Evolutionary conservation across 2,888 invertebrate genomes (phyloP), one percentile per base, ranked within the genome.

Genomic region (Nebria salina): DNA sequence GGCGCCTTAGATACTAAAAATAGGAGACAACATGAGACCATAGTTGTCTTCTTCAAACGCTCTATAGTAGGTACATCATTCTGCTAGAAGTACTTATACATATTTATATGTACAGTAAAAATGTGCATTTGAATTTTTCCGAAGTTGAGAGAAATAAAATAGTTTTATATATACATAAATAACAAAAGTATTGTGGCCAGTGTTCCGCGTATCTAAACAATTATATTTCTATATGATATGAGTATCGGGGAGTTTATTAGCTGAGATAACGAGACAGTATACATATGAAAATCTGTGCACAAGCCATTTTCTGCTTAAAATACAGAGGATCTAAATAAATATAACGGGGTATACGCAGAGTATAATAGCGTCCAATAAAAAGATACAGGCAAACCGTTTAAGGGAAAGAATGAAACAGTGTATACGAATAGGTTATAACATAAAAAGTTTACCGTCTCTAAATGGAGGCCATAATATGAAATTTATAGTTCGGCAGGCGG

Each of bases 361-460:
- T 41, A 80, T 75, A 80, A 75, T 75, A 43, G 80, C 70, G 64
- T 70, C 80, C 75, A 80, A 80, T 80, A 80, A 75, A 80, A 80
- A 80, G 80, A 80, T 80, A 75, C 80, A 80, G 75, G 70, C 54
- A 13, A 54, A 80, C 20, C 80, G 80, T 80, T 80, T 80, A 80
- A 80, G 80, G 80, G 65, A 80, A 80, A 80, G 75, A 80, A 75
- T 80, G 80, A 80, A 80, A 80, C 80, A 80, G 70, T 80, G 80
- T 80, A 75, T 79, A 79, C 74, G 79, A 79, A 80, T 80, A 80
- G 80, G 72, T 73, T 80, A 80, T 80, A 54, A 25, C 80, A 75
- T 80, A 80, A 80, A 80, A 80, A 75, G 80, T 75, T 75, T 64
- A 54, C 64, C 75, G 75, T 64, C 64, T 43, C 75, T 74, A 74